Evolutionary conservation across 2,797 vertebrate genomes (phyloP), one percentile per base, ranked within the genome.

Genomic region (Hyperoplus lanceolatus): DNA sequence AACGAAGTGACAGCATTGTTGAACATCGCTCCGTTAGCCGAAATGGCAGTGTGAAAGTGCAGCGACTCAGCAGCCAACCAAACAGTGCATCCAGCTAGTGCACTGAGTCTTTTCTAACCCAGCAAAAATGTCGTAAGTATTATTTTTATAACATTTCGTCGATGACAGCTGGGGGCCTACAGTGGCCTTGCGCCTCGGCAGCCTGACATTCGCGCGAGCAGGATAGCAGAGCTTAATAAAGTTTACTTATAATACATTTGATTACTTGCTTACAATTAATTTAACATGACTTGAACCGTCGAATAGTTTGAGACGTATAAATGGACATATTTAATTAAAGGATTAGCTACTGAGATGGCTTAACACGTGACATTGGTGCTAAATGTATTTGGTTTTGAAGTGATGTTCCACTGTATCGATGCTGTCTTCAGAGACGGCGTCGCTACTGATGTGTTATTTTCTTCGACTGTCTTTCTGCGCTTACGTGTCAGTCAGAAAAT

Each of bases 1-100:
- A 29, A 16, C 7, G 0, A 7, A 16, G 1, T 3, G 1, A 6
- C 2, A 48, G 0, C 46, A 18, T 82, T 55, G 77, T 78, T 59
- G 57, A 82, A 64, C 51, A 70, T 46, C 60, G 74, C 78, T 75
- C 46, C 62, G 29, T 84, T 86, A 56, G 90, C 79, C 93, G 90
- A 94, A 87, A 96, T 96, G 95, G 95, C 94, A 89, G 84, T 87
- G 88, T 96, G 85, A 93, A 87, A 49, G 93, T 92, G 94, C 93
- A 85, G 94, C 91, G 90, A 89, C 64, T 80, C 36, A 87, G 94
- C 95, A 85, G 83, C 89, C 90, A 91, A 73, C 91, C 66, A 86
- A 84, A 90, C 95, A 96, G 95, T 96, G 95, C 94, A 95, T 93
- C 94, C 92, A 88, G 53, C 81, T 79, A 93, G 94, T 95, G 95